Percentiles rank a stretch among this genome's conserved stretches.
Evolutionary conservation across 2,113 vertebrate species (phyloP).

Genomic region (Poicephalus gulielmi): DNA sequence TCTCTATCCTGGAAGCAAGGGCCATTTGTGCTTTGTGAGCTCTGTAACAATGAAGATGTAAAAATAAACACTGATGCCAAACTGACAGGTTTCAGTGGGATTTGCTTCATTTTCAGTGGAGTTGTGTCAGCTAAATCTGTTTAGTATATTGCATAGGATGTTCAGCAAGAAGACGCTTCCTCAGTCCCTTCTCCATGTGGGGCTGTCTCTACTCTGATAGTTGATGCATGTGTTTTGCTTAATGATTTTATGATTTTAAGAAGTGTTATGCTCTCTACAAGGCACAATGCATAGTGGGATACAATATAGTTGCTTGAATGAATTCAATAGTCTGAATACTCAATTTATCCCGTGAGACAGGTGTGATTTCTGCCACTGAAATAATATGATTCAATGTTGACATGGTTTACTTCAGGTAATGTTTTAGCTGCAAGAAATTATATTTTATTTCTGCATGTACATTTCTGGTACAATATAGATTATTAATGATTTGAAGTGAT

Average conservation of each 20-base stretch:
- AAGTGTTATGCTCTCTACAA: background rate
- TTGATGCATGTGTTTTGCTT: constrained; percentile 46
- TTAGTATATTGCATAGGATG: background rate
- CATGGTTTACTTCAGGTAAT: background rate
- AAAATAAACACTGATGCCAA: background rate
- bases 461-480: background rate
- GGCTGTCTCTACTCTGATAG: background rate
- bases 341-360: background rate
- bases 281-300: background rate
- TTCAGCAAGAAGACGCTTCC: background rate
- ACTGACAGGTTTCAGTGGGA: background rate
- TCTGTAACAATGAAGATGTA: background rate
- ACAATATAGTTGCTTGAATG: background rate
- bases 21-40: background rate
- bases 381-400: background rate
- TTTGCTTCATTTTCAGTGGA: background rate
- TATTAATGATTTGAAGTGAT: constrained; percentile 1
- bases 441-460: background rate
- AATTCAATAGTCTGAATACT: background rate
- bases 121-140: background rate
- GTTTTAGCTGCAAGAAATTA: background rate
- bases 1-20: background rate
- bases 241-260: constrained; percentile 33
- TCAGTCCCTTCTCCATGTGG: background rate
- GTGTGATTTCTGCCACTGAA: constrained; percentile 1